Conservation (phyloP, 2,888 invertebrate species). For the Protophormia terraenovae region DNA sequence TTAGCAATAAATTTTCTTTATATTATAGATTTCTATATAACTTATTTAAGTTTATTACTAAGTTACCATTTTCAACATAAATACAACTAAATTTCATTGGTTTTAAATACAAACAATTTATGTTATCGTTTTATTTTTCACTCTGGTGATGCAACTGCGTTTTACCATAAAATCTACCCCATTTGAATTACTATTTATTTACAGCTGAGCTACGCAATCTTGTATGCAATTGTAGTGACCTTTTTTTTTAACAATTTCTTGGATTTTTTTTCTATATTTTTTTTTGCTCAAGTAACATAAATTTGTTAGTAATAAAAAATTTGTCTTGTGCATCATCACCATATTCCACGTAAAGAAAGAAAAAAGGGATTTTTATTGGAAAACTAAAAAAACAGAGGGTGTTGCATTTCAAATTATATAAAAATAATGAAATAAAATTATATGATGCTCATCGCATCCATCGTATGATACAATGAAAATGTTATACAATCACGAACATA, state of each 20-base stretch:
- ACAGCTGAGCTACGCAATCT: no score
- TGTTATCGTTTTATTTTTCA: not conserved
- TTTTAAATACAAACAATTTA: not conserved
- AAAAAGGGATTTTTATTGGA: not conserved
- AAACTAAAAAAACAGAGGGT: not conserved
- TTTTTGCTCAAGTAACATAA: not conserved
- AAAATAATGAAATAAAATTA: conserved; percentile 20
- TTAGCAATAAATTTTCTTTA: not conserved
- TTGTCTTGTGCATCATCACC: conserved; percentile 7
- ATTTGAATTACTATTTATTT: not conserved
- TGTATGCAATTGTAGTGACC: not conserved
- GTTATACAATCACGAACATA: not conserved
- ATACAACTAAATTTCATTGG: conserved; percentile 8
- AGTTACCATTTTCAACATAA: not conserved
- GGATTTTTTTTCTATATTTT: no score
- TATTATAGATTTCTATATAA: not conserved
- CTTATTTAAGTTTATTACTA: conserved; percentile 50
- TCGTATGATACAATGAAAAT: not conserved
- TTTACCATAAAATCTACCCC: not conserved
- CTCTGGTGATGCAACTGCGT: conserved; percentile 15
- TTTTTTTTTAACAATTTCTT: not conserved
- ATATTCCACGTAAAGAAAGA: not conserved
- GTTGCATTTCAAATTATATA: conserved; percentile 28
- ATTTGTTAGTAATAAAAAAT: conserved; percentile 23
- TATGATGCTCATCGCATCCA: not conserved